phyloP scores from a whole-genome alignment of 2,888 invertebrate genomes.

The Syrista parreyssii region DNA sequence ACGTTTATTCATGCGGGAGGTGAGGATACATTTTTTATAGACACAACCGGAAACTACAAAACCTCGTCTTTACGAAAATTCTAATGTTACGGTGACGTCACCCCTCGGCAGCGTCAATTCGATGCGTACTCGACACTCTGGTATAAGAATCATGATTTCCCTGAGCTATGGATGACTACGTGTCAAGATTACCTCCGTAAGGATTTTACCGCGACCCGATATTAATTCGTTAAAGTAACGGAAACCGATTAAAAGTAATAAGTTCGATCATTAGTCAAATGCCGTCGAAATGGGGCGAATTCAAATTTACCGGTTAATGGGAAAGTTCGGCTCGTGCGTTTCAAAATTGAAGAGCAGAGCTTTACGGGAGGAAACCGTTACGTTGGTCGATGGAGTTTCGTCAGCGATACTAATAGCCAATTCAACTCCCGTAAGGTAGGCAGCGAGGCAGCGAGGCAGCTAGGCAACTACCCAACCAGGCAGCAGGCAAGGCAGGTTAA shows the following conservation, averaged over 20 bases:
- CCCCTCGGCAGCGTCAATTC: too few relatives aligned
- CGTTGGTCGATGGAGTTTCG: constrained; percentile 12
- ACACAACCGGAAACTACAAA: too few relatives aligned
- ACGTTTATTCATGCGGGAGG: too few relatives aligned
- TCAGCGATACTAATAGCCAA: constrained; percentile 22
- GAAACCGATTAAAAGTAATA: constrained; percentile 14
- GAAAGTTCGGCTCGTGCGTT: constrained; percentile 15
- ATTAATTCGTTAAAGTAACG: neutral
- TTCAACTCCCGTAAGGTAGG: constrained; percentile 21
- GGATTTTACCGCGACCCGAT: neutral
- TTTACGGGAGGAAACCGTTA: constrained; percentile 4
- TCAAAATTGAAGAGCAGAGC: constrained; percentile 8
- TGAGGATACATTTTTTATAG: too few relatives aligned
- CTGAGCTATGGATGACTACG: too few relatives aligned
- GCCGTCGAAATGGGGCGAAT: constrained; percentile 10
- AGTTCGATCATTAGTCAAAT: constrained; percentile 31
- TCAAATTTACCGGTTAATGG: constrained; percentile 18
- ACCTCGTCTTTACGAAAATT: too few relatives aligned
- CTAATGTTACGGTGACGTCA: too few relatives aligned
- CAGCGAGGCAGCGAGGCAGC: neutral
- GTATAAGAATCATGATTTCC: too few relatives aligned
- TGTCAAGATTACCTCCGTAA: too few relatives aligned
- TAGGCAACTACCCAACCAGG: too few relatives aligned
- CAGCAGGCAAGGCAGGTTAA: neutral
- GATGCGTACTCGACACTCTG: too few relatives aligned